Base-by-base conservation (phyloP, 2,797 vertebrate species). In the Chloroceryle amazona region DNA sequence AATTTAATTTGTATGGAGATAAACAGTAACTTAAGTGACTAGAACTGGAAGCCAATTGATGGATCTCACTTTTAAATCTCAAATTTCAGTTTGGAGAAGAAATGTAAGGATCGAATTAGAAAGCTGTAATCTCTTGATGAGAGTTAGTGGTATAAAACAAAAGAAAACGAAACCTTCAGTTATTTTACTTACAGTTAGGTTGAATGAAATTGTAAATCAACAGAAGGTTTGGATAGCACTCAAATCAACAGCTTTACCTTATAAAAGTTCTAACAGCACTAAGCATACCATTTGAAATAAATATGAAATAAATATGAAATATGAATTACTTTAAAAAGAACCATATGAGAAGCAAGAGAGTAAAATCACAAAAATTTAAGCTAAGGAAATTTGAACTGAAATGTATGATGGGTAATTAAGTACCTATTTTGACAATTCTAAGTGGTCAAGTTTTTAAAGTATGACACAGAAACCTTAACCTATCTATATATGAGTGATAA, bases 371-470 rank as follows among this genome's bases (percentile, higher is more conserved):
- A 95, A 96, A 98, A 97, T 87, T 95, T 44, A 70, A 97, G 97
- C 74, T 95, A 97, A 97, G 97, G 90, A 98, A 97, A 98, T 98
- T 97, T 96, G 95, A 97, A 98, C 96, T 97, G 96, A 98, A 98
- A 98, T 94, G 96, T 97, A 97, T 97, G 97, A 98, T 97, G 94
- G 97, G 97, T 97, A 98, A 98, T 97, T 98, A 98, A 98, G 95
- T 96, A 97, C 94, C 97, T 98, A 98, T 98, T 98, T 98, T 98
- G 98, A 98, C 98, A 98, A 99, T 98, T 98, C 86, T 91, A 98
- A 98, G 98, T 98, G 99, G 99, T 99, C 99, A 99, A 98, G 98
- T 98, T 98, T 98, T 98, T 98, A 99, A 99, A 99, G 98, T 99
- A 98, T 98, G 98, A 98, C 98, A 99, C 97, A 97, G 96, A 99